Conservation (phyloP, 2,888 invertebrate species). For the Clostera curtula region DNA sequence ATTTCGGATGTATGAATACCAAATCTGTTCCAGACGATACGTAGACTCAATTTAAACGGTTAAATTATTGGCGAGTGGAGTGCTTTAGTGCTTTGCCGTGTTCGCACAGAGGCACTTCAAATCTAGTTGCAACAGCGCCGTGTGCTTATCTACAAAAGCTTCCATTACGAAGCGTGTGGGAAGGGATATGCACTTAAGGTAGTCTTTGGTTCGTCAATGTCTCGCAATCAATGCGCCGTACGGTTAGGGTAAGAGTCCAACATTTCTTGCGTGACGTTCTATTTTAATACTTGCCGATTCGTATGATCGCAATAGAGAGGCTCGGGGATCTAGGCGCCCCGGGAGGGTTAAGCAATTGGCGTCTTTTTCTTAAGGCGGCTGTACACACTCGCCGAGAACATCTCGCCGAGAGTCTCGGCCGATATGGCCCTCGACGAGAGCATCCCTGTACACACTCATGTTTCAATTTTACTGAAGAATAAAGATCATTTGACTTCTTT, state of each 20-base stretch:
- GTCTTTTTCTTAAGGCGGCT: too few species aligned
- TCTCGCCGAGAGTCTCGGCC: too few species aligned
- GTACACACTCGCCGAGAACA: too few species aligned
- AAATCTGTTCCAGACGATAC: too few species aligned
- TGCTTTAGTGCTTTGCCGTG: slow-evolving; percentile 54
- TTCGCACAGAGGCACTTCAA: slow-evolving; percentile 49
- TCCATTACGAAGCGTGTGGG: slow-evolving; percentile 48
- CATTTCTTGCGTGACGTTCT: not conserved
- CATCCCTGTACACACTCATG: too few species aligned
- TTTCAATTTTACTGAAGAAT: too few species aligned
- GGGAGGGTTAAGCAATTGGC: too few species aligned
- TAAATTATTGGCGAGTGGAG: slow-evolving; percentile 40
- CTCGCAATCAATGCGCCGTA: slow-evolving; percentile 33
- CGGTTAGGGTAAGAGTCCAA: slow-evolving; percentile 8
- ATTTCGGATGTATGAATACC: slow-evolving; percentile 31
- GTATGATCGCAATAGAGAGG: too few species aligned
- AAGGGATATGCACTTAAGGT: slow-evolving; percentile 66
- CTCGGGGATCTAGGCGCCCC: too few species aligned
- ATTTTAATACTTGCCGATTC: not conserved
- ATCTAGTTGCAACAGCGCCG: slow-evolving; percentile 54
- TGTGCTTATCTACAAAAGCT: slow-evolving; percentile 61
- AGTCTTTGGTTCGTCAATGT: slow-evolving; percentile 30
- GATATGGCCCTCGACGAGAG: too few species aligned
- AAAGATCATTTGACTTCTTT: too few species aligned
- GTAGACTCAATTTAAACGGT: slow-evolving; percentile 44